Evolutionary conservation across 2,888 invertebrate species (phyloP), one percentile per base, ranked within the genome.

Genomic region (Ferrisia virgata): DNA sequence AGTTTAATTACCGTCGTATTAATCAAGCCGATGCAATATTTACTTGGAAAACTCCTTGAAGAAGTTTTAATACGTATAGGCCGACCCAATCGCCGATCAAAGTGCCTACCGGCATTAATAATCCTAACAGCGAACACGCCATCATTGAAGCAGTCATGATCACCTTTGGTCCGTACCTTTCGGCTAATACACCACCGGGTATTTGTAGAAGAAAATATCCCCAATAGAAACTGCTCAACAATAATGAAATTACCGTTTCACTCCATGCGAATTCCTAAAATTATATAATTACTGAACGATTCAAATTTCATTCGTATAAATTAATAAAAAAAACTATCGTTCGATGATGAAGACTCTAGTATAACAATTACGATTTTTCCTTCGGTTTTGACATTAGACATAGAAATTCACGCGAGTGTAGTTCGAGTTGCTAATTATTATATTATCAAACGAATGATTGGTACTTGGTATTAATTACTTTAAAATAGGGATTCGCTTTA

Each of bases 211-310:
- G 5, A 5, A 79, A 58, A 36, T 84, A 84, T 22, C 84, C 84
- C 79, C 84, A 84, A 15, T 84, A 84, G 28, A 84, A 84, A 39
- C 79, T 79, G 39, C 84, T 84, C n/a, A 84, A n/a, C 58, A 84
- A 31, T 0, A 84, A 31, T 6, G 78, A 43, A 13, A 58, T n/a
- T 11, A 25, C 33, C 0, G 36, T 40, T 36, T 84, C 53, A 36
- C 58, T 28, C 84, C 84, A 84, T 8, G 36, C 18, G 15, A 53
- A 84, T 28, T 79, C 39, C 84, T 84, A 33, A 15, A 76, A 83
- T 39, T 39, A 40, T 39, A 3, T 4, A 18, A 40, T 33, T 15
- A 31, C 39, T 39, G 33, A 58, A 58, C 15, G 18, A 58, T 58
- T 58, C 13, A 4, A 47, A 47, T 2, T 47, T 47, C 13, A 8